Base-by-base conservation (phyloP, 2,797 vertebrate species). In the Periophthalmus magnuspinnatus region DNA sequence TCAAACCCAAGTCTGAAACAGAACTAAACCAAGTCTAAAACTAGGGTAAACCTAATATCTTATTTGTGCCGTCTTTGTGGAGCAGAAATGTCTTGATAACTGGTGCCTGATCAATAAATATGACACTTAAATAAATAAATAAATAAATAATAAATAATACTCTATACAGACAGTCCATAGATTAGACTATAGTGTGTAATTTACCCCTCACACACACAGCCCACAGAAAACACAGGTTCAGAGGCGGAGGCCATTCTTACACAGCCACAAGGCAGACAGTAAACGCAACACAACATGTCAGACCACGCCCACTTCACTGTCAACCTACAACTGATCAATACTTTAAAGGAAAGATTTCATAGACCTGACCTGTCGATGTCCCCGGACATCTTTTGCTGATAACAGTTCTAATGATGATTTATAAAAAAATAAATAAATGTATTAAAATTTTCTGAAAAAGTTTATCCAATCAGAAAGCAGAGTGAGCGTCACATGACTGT, bases 101-200 rank as follows among this genome's bases (percentile, higher is more conserved):
- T 75, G 77, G 78, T 85, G 84, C 69, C 48, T 16, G 70, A 76
- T 62, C 62, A 71, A 84, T 81, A 78, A 86, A 86, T 70, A 86
- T 57, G 80, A 90, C 72, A 28, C 59, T 83, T 84, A 74, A 82
- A 88, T 90, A 77, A 84, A 83, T 79, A 76, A 78, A 74, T 74
- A 79, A 73, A 59, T 32, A 78, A 82, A 74, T 83, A 0, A 59
- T 38, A 38, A 38, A 45, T 45, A 45, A 38, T 28, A 45, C 41
- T 60, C 66, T 83, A 22, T 61, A 75, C 64, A 57, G 75, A 82
- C 52, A 65, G 28, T 72, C 74, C 81, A 76, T 50, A 78, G 2
- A 28, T 7, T 60, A 70, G 21, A 10, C 21, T 75, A 82, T 64
- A 58, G 83, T 83, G 74, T 79, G 57, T 34, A 36, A 32, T 16